Evolutionary conservation across 2,113 vertebrate species (phyloP).

Genomic region (Delphinus delphis): DNA sequence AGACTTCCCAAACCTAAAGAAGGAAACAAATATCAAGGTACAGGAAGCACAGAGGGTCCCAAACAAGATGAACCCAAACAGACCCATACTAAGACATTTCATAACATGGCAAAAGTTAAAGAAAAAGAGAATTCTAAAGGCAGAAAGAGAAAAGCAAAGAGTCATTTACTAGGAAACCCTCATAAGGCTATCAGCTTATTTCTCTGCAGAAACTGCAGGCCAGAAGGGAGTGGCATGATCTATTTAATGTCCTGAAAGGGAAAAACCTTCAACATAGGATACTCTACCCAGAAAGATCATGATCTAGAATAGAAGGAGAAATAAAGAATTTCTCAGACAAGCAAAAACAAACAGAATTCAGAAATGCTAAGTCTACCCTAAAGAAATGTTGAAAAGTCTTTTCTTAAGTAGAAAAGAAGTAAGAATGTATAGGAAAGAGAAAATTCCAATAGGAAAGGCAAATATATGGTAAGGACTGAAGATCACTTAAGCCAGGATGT

Average conservation of each 20-base stretch:
- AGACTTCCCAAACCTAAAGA: background rate
- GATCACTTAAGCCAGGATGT: background rate
- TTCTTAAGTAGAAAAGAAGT: background rate
- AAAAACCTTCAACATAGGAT: background rate
- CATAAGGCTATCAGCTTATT: background rate
- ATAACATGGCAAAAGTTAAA: background rate
- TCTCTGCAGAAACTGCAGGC: background rate
- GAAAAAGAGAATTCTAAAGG: background rate
- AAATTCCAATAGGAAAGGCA: background rate
- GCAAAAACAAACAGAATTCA: background rate
- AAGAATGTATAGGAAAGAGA: background rate
- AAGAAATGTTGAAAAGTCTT: background rate
- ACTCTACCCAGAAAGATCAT: background rate
- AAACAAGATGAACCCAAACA: background rate
- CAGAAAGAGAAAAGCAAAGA: background rate
- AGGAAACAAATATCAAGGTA: background rate
- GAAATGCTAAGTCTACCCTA: background rate
- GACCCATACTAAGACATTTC: too few relatives aligned
- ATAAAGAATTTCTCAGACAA: background rate
- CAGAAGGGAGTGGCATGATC: background rate
- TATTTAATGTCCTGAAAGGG: background rate
- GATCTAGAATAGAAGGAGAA: background rate
- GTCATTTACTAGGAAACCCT: background rate
- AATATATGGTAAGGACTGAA: background rate
- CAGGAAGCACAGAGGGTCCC: background rate